Evolutionary conservation across 2,113 vertebrate genomes (phyloP), one percentile per base, ranked within the genome.

Genomic region (Trinectes maculatus): DNA sequence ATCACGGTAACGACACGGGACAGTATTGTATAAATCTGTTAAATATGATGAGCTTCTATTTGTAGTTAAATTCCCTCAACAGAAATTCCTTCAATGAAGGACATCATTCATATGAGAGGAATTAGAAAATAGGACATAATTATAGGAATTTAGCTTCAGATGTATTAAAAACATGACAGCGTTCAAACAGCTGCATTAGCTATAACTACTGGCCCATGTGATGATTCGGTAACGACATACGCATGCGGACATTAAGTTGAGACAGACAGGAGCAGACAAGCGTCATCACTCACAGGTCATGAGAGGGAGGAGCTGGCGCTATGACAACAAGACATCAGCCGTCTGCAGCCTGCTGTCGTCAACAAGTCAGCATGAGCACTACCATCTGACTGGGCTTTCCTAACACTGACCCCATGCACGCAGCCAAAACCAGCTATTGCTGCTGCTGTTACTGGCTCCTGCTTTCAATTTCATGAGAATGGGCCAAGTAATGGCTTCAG

Each of bases 381-480:
- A 79, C 82, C 88, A 86, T 89, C 85, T 85, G 86, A 89, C 83
- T 36, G 82, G 85, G 85, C 77, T 82, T 87, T 63, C 74, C 82
- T 62, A 31, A 63, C 75, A 48, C 74, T 84, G 80, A 61, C 77
- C 75, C 75, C 48, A 48, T 57, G 54, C 56, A 31, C 67, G 42
- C 77, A 87, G 81, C 81, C 79, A 88, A 89, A 82, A 86, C 76
- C 54, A 79, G 84, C 84, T 79, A 60, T 67, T 81, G 80, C 77
- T 79, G 80, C 84, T 84, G 84, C 78, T 73, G 83, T 74, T 87
- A 53, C 77, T 77, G 85, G 73, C 81, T 87, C 77, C 88, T 91
- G 89, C 83, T 91, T 92, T 86, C 81, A 90, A 90, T 91, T 90
- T 89, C 60, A 77, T 72, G 28, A 55, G 79, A 86, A 80, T 71